Base-by-base conservation (phyloP, 2,113 vertebrate genomes). In the Pedetes capensis region DNA sequence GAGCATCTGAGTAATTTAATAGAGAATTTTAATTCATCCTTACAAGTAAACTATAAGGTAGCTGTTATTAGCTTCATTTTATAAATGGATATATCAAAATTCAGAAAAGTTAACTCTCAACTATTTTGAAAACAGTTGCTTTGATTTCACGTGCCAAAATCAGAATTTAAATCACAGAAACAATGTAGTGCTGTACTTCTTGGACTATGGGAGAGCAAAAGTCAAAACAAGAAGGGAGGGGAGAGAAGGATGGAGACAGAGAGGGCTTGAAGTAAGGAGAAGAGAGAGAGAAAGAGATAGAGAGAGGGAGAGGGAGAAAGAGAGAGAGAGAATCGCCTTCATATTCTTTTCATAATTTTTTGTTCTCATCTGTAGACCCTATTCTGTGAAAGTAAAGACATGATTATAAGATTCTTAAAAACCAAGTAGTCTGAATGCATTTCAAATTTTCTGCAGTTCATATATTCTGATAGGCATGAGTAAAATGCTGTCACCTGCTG, bases 381-480 rank as follows among this genome's bases (percentile, higher is more conserved):
- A 0, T 94, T 97, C 47, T 72, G 22, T 95, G 34, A 97, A 95
- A 72, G 69, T 8, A 71, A 3, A 93, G 47, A 74, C 69, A 94
- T 93, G 69, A 95, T 96, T 72, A 44, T 55, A 89, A 92, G 63
- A 87, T 17, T 93, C 63, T 68, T 14, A n/a, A 87, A 94, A 75
- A 20, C 7, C 37, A 97, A 37, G 64, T 47, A 29, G 87, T 76
- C 14, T 55, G 68, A 86, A 66, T 75, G 32, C 13, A 57, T 87
- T 91, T 88, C 29, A 39, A 76, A 81, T 72, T 68, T 63, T 47
- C 59, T 92, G 27, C 7, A 87, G 44, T 14, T 25, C 37, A 84
- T 2, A 59, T 39, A 91, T 92, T 97, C n/a, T 39, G 34, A 91
- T 22, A 80, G 49, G 47, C 23, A 66, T 85, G 16, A 95, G 47